Evolutionary conservation across 2,888 invertebrate genomes (phyloP), one percentile per base, ranked within the genome.

Genomic region (Phymatocera aterrima): DNA sequence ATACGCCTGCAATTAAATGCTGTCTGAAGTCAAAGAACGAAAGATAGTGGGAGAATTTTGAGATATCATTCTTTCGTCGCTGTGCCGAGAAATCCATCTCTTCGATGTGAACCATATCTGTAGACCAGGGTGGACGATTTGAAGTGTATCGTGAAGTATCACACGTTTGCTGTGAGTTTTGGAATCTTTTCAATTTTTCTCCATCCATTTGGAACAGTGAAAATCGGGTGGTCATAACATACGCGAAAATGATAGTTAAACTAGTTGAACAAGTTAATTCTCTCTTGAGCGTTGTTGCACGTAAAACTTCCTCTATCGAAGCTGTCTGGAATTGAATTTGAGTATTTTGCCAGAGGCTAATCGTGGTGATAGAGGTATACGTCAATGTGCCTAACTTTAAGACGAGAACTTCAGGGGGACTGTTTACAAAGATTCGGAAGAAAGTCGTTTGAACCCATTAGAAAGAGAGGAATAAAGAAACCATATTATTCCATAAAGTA

Each of bases 101-200:
- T 34, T 3, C 1, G 18, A 64, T 64, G 10, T 5, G 15, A 64
- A 31, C 3, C n/a, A n/a, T n/a, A n/a, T n/a, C 10, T 51, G 3
- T 1, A 18, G 34, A 37, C 18, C 6, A 31, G 2, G 34, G 8
- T n/a, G 10, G 51, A 72, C 18, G 5, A 48, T n/a, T 0, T 3
- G 34, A 18, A 24, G n/a, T n/a, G 8, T 18, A 34, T 3, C 5
- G 51, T 72, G 72, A 18, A 72, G 28, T 72, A 51, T 34, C 72
- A 51, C 48, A 72, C 72, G 18, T 72, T 72, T n/a, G 15, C 28
- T 21, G 72, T 72, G 34, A 72, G 72, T 72, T 72, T 68, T 68
- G 24, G 28, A 43, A 43, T 28, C 28, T 10, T 28, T 60, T 24
- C 24, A 12, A 51, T 34, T 31, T 18, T 12, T 15, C n/a, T n/a